phyloP scores from a whole-genome alignment of 2,888 invertebrate genomes.

The Drosophila peninsularis region DNA sequence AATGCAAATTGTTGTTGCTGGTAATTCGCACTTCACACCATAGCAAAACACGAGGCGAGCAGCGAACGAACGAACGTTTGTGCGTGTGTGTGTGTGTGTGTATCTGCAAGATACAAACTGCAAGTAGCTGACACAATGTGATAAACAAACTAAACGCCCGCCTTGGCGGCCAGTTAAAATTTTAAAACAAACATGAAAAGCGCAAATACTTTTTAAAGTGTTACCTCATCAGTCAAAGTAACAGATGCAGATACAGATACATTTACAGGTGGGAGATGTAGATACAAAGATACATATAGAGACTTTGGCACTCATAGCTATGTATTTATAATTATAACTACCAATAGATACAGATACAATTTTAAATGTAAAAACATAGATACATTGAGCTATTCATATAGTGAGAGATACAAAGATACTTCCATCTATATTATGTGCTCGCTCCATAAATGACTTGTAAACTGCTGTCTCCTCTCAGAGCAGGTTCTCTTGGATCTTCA shows the following conservation, averaged over 20 bases:
- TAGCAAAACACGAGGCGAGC: constrained; percentile 7
- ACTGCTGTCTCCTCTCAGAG: background rate
- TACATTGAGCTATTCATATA: constrained; percentile 1
- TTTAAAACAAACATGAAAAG: constrained; percentile 51
- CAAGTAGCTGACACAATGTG: constrained; percentile 77
- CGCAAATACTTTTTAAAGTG: constrained; percentile 38
- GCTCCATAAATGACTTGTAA: constrained; percentile 1
- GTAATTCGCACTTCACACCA: constrained; percentile 75
- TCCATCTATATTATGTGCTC: constrained; percentile 2
- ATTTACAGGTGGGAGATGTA: constrained; percentile 2
- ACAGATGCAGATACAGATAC: constrained; percentile 11
- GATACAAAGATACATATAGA: too few relatives aligned
- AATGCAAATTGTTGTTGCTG: constrained; percentile 79
- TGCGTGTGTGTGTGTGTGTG: constrained; percentile 7
- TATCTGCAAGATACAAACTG: constrained; percentile 70
- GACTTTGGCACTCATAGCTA: too few relatives aligned
- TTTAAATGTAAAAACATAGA: too few relatives aligned
- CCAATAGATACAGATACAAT: constrained; percentile 13
- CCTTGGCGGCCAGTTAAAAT: constrained; percentile 64
- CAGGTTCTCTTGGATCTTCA: constrained; percentile 23
- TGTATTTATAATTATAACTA: too few relatives aligned
- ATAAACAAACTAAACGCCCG: constrained; percentile 76
- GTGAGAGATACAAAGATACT: too few relatives aligned
- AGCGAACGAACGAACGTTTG: background rate
- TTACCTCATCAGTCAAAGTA: constrained; percentile 65